A percentile compares a stretch with the other conserved stretches of the same genome.
Evolutionary conservation across 1,140 invertebrate species (phyloP).

Genomic region (Achroia grisella): DNA sequence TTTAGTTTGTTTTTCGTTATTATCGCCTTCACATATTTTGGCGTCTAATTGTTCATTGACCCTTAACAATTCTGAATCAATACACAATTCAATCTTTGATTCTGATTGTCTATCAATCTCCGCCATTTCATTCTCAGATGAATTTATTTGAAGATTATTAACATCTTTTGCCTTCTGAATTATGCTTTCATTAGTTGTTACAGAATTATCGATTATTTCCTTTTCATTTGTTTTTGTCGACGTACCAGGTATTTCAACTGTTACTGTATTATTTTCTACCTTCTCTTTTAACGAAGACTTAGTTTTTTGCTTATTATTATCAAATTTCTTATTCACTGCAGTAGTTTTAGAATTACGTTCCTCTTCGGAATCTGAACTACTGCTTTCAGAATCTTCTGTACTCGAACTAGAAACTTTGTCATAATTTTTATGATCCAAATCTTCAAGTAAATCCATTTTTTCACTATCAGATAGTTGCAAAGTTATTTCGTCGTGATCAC

Average conservation of each 20-base stretch:
- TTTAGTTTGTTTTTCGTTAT: constrained; percentile 1
- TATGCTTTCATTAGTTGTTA: background rate
- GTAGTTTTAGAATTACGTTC: background rate
- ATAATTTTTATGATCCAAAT: constrained; percentile 46
- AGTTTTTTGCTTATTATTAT: background rate
- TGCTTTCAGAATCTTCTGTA: constrained; percentile 35
- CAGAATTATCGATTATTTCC: constrained; percentile 2
- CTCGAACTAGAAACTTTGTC: constrained; percentile 27
- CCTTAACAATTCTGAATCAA: no score
- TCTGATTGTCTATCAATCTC: no score
- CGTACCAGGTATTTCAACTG: background rate
- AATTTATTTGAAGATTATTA: no score
- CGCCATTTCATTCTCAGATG: no score
- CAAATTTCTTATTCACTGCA: background rate
- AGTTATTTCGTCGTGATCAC: constrained; percentile 66
- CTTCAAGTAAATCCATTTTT: constrained; percentile 69
- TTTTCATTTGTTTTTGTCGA: constrained; percentile 1
- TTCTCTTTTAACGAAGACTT: background rate
- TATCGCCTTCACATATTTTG: background rate
- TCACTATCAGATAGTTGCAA: constrained; percentile 66
- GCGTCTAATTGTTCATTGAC: no score
- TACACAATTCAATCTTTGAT: no score
- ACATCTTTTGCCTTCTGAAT: no score
- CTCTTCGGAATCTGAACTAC: constrained; percentile 7
- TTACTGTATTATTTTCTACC: background rate